Evolutionary conservation across 2,113 vertebrate species (phyloP).

Genomic region (Chaetura pelagica): DNA sequence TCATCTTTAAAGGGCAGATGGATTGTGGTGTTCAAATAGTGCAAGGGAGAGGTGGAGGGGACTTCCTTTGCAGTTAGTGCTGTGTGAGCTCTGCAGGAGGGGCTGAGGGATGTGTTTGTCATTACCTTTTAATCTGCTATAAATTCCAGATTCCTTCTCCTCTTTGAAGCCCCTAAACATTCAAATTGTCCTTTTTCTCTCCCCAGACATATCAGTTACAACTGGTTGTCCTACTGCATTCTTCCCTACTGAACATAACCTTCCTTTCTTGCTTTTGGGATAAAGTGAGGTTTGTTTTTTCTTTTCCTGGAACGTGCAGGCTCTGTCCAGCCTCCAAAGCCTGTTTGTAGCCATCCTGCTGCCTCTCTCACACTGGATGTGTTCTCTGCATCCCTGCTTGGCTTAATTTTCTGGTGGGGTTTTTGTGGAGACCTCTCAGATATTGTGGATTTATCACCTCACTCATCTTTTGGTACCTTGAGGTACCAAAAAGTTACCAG

Average conservation of each 20-base stretch:
- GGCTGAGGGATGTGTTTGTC: background rate
- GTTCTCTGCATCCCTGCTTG: background rate
- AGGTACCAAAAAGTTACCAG: too few relatives aligned
- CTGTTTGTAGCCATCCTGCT: too few relatives aligned
- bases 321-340: background rate
- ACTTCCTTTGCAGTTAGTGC: background rate
- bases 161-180: background rate
- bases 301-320: background rate
- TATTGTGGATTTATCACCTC: background rate
- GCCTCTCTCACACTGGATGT: background rate
- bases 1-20: background rate
- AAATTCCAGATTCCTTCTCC: background rate
- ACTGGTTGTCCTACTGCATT: background rate
- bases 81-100: background rate
- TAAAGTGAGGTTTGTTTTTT: background rate
- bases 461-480: background rate
- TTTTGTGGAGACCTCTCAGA: background rate
- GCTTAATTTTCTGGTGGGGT: background rate
- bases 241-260: background rate
- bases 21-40: too few relatives aligned
- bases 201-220: rapidly evolving
- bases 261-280: background rate
- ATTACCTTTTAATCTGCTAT: background rate
- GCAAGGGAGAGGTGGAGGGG: background rate
- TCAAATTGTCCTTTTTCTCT: background rate